Base-by-base conservation (phyloP, 2,888 invertebrate species). In the Nymphalis polychloros region DNA sequence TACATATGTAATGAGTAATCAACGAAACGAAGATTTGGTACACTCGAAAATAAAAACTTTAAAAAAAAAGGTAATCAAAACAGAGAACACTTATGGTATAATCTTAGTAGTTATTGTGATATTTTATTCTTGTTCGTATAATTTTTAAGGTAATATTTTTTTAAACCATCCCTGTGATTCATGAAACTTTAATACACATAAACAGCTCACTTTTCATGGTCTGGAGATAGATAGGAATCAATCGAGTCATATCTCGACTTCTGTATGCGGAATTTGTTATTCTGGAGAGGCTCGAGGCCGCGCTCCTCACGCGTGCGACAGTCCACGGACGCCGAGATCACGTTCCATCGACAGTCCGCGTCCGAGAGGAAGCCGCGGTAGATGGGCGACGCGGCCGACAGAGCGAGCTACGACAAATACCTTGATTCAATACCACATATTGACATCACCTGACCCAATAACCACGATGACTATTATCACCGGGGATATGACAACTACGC, bases 161-260 rank as follows among this genome's bases (percentile, higher is more conserved):
- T 41, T 13, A 2, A 41, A 41, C 17, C 20, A 27, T 4, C 19
- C 20, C 2, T 31, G 6, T 13, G 20, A 48, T 23, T 23, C 23
- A 23, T 8, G 17, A 46, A 60, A 60, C 1, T 20, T 8, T 48
- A 48, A 17, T 20, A 60, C 17, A 46, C 20, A 41, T 41, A 47
- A 16, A 49, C 5, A 50, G 77, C 86, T 84, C 76, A 94, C 94
- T 95, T 95, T 81, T 96, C 97, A 67, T 97, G 97, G 78, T 96
- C 95, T 16, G 96, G 95, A 64, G 98, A 98, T 50, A 99, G 93
- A 89, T 99, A 99, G 27, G 97, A 98, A 88, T 99, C 98, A 64
- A 99, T 98, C 13, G 99, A 98, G 89, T 98, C 99, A 87, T 99
- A 99, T 71, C 99, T 94, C 1, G 99, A 99, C 90, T 99, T 99